A percentile compares a stretch with the other conserved stretches of the same genome.
phyloP scores from a whole-genome alignment of 1,140 invertebrate species.

The Piezodorus guildinii region DNA sequence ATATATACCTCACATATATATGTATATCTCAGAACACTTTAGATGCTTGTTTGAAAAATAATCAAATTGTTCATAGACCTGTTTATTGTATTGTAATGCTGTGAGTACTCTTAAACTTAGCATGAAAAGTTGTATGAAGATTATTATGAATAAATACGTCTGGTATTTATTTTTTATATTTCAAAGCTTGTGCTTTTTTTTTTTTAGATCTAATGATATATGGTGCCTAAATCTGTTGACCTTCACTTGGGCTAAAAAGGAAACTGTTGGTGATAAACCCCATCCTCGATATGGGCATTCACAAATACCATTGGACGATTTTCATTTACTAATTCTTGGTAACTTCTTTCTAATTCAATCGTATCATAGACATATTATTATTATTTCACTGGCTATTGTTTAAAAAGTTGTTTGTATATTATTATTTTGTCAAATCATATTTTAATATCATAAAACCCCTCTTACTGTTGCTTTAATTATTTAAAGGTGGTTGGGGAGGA shows the following conservation, averaged over 20 bases:
- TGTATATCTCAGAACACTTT: too few species aligned
- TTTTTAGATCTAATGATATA: constrained; percentile 66
- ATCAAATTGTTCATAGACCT: too few species aligned
- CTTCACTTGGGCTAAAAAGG: constrained; percentile 63
- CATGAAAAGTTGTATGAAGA: too few species aligned
- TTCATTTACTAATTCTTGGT: constrained; percentile 61
- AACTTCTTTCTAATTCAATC: constrained; percentile 25
- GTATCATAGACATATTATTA: background rate
- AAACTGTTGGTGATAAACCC: constrained; percentile 55
- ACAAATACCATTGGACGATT: constrained; percentile 44
- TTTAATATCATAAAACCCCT: background rate
- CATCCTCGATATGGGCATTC: constrained; percentile 68
- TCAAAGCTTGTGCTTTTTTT: too few species aligned
- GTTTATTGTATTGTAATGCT: too few species aligned
- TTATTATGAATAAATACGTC: too few species aligned
- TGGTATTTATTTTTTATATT: too few species aligned
- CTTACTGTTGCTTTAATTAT: background rate
- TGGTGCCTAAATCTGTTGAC: constrained; percentile 77
- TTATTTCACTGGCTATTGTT: background rate
- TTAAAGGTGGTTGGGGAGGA: constrained; percentile 50
- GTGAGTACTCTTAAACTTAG: too few species aligned
- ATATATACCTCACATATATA: too few species aligned
- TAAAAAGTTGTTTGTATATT: too few species aligned
- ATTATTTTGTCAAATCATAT: background rate
- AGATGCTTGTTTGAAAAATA: too few species aligned